Evolutionary conservation across 2,797 vertebrate genomes (phyloP).

Genomic region (Lemur catta): DNA sequence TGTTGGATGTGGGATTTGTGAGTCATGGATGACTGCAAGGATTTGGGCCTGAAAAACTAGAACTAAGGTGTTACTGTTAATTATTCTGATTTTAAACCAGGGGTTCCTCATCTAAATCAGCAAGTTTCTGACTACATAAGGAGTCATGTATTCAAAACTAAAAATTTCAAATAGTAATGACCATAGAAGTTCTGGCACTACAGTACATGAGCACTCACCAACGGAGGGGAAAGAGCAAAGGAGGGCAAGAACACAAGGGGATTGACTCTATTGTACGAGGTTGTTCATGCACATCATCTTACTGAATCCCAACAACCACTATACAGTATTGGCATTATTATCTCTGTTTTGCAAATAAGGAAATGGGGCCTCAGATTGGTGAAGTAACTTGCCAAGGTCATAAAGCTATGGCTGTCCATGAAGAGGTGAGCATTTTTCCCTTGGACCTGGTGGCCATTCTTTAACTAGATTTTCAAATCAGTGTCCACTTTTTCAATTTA

Average conservation of each 20-base stretch:
- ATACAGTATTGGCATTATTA: not conserved
- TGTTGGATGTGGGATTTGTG: not conserved
- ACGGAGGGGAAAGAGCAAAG: not conserved
- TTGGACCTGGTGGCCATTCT: not conserved
- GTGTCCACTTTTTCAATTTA: not conserved
- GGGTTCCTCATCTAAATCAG: not conserved
- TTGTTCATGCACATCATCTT: not conserved
- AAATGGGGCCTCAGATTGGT: not conserved
- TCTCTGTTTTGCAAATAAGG: not conserved
- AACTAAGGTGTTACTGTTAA: not conserved
- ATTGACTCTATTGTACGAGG: not conserved
- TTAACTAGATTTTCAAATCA: not conserved
- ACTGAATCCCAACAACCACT: not conserved
- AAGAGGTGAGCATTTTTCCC: not conserved
- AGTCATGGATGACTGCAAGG: not conserved
- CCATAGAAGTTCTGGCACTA: not conserved
- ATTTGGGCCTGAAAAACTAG: not conserved
- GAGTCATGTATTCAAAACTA: not conserved
- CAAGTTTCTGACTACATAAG: not conserved
- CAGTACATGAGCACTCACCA: not conserved
- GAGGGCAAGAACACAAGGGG: not conserved
- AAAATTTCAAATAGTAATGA: not conserved
- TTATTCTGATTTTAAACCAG: not conserved
- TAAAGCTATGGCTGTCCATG: not conserved
- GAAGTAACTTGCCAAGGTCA: not conserved